These are phyloP conservation scores for Yponomeuta sedellus DNA, from an alignment of 2,888 invertebrate species.

Conservation along the genomic window DNA sequence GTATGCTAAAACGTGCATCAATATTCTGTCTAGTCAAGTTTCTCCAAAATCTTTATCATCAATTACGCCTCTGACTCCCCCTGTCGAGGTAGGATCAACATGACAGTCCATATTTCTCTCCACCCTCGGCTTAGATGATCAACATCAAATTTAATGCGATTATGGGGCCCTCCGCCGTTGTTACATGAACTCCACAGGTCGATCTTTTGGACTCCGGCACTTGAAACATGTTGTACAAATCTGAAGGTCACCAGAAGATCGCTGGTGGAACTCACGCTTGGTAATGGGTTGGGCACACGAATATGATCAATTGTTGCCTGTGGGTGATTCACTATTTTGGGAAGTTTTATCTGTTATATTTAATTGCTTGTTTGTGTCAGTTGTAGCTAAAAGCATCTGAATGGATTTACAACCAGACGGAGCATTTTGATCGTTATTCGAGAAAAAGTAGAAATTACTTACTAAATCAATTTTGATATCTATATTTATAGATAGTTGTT, in stretches of 20 bases:
- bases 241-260: not conserved
- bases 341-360: not conserved
- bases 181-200: not conserved
- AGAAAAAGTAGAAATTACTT: too few relatives aligned
- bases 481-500: too few relatives aligned
- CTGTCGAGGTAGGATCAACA: slow-evolving; percentile 20
- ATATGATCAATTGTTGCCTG: not conserved
- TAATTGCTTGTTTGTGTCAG: not conserved
- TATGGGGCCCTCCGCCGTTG: slow-evolving; percentile 16
- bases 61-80: slow-evolving; percentile 15
- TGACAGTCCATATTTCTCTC: slow-evolving; percentile 13
- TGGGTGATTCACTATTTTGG: slow-evolving; percentile 18
- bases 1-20: not conserved
- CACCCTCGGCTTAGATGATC: slow-evolving; percentile 40
- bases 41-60: not conserved
- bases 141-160: slow-evolving; percentile 52
- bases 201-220: not conserved
- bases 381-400: not conserved
- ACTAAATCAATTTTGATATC: too few relatives aligned
- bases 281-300: slow-evolving; percentile 2
- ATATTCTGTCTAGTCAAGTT: not conserved
- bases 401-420: too few relatives aligned
- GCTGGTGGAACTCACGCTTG: not conserved
- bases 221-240: not conserved
- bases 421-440: too few relatives aligned